These are phyloP conservation scores for Phaenicophaeus curvirostris DNA, from an alignment of 2,797 vertebrate species.

Conservation along the genomic window DNA sequence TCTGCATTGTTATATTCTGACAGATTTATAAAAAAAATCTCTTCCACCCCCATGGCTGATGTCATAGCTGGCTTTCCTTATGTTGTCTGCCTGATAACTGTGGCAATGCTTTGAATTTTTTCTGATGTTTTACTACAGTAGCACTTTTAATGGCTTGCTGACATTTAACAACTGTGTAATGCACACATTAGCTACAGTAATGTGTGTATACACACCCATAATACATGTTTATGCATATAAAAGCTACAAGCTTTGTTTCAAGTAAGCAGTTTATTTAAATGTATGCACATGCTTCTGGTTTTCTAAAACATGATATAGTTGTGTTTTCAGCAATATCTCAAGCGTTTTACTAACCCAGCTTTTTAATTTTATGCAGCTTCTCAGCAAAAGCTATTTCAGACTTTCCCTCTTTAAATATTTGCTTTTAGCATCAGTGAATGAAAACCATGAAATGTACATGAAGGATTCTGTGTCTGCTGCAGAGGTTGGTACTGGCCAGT, in stretches of 20 bases:
- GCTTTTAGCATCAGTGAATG: slow-evolving; percentile 90
- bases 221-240: neutral
- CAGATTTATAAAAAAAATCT: slow-evolving; percentile 1
- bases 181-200: slow-evolving; percentile 28
- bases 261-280: slow-evolving; percentile 36
- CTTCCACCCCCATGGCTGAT: slow-evolving; percentile 26
- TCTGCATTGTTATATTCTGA: neutral
- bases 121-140: slow-evolving; percentile 13
- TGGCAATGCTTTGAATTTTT: neutral
- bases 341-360: slow-evolving; percentile 42
- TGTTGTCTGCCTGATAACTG: slow-evolving; percentile 37
- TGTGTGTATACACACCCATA: neutral
- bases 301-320: slow-evolving; percentile 17
- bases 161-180: slow-evolving; percentile 28
- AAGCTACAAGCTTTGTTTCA: slow-evolving; percentile 33
- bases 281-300: slow-evolving; percentile 45
- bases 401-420: slow-evolving; percentile 79
- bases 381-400: slow-evolving; percentile 73
- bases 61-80: slow-evolving; percentile 26
- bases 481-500: slow-evolving; percentile 94
- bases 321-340: neutral
- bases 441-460: slow-evolving; percentile 93
- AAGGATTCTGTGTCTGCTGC: slow-evolving; percentile 87
- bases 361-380: slow-evolving; percentile 62
- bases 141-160: slow-evolving; percentile 17